These are phyloP conservation scores for Plebejus melissa DNA, from an alignment of 2,888 invertebrate genomes.

Conservation along the genomic window DNA sequence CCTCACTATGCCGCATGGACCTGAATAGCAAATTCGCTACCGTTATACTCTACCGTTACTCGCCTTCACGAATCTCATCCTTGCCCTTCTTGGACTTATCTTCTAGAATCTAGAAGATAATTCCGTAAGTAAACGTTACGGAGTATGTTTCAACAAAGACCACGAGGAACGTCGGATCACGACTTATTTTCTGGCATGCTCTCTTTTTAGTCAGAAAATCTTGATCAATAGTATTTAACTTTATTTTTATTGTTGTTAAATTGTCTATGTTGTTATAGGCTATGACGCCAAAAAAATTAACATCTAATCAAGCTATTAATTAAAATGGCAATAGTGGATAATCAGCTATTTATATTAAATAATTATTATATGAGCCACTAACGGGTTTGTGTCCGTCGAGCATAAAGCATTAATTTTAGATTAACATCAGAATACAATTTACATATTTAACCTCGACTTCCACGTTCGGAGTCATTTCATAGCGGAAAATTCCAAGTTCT, in stretches of 20 bases:
- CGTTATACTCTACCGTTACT: conserved; percentile 68
- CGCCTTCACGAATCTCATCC: conserved; percentile 57
- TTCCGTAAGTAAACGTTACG: not conserved
- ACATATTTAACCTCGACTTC: conserved; percentile 28
- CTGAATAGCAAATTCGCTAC: conserved; percentile 69
- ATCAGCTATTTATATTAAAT: not conserved
- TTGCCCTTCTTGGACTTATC: conserved; percentile 34
- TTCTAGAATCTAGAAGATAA: not conserved
- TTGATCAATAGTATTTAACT: too few species aligned
- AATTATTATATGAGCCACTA: conserved; percentile 1
- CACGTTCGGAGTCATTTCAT: conserved; percentile 38
- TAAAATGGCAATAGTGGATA: not conserved
- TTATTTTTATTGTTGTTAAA: too few species aligned
- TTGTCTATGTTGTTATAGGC: not conserved
- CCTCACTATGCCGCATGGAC: conserved; percentile 49
- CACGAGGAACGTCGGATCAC: too few species aligned
- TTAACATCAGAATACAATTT: conserved; percentile 27
- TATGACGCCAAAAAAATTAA: not conserved
- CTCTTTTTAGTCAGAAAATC: too few species aligned
- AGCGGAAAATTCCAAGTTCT: conserved; percentile 73
- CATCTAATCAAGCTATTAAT: not conserved
- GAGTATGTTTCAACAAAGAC: not conserved
- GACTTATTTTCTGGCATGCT: too few species aligned
- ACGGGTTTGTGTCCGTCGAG: conserved; percentile 19
- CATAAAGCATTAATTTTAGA: conserved; percentile 25